phyloP scores from a whole-genome alignment of 2,797 vertebrate genomes.

The Botia kubotai region DNA sequence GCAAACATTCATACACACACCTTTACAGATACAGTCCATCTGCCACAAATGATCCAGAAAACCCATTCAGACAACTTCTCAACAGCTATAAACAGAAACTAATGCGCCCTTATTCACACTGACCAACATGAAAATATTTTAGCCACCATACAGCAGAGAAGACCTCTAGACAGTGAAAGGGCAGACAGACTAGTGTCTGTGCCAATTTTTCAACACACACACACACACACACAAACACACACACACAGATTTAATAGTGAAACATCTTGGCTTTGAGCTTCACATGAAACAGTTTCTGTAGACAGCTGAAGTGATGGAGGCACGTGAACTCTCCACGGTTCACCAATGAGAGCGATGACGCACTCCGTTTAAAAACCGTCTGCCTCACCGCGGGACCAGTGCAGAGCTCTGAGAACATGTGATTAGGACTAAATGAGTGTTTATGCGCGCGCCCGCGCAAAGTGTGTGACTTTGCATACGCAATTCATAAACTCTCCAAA shows the following conservation, averaged over 20 bases:
- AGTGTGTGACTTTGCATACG: constrained; percentile 53
- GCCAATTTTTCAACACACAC: background rate
- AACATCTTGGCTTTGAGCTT: constrained; percentile 11
- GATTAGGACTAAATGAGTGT: constrained; percentile 39
- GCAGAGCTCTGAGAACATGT: constrained; percentile 29
- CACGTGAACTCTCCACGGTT: constrained; percentile 55
- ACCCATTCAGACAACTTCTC: too few species aligned
- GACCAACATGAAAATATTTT: background rate
- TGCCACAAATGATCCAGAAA: background rate
- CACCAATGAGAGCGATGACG: constrained; percentile 58
- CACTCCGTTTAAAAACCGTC: constrained; percentile 56
- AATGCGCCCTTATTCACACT: background rate
- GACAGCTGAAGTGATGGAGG: constrained; percentile 12
- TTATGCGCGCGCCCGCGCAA: constrained; percentile 65
- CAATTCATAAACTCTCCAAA: constrained; percentile 69
- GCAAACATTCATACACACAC: background rate
- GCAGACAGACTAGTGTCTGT: background rate
- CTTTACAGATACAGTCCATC: background rate
- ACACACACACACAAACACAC: background rate
- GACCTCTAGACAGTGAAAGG: background rate
- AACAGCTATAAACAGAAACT: background rate
- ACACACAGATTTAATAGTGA: background rate
- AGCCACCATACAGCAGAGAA: background rate
- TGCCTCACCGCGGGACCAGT: constrained; percentile 48
- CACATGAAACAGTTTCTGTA: background rate